Base-by-base conservation (phyloP, 2,797 vertebrate genomes). In the Astyanax mexicanus region DNA sequence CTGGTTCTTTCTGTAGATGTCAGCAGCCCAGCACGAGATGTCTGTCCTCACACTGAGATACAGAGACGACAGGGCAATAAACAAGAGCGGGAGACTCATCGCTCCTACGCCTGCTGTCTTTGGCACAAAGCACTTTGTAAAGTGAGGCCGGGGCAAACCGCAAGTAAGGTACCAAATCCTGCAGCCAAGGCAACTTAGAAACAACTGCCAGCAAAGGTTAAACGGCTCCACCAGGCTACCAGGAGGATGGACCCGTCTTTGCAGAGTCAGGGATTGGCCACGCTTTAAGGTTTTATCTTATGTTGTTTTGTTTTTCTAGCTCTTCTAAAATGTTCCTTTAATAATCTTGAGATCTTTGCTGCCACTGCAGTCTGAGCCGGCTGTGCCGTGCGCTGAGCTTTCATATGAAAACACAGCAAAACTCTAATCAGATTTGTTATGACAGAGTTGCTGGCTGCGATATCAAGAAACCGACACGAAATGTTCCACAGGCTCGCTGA, bases 21-120 rank as follows among this genome's bases (percentile, higher is more conserved):
- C 75, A 84, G 82, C 74, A 72, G 74, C 76, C 44, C 68, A 69
- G 78, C 71, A 77, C 80, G 49, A 81, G 69, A 40, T 25, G 73
- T 78, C 78, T 75, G 47, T 84, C 78, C 67, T 78, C 71, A 64
- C 74, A 72, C 68, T 54, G 21, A 74, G 80, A 83, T 81, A 81
- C 45, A 32, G 78, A 85, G 80, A 83, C 45, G 32, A 69, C 23
- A 60, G 74, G 64, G 78, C 78, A 82, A 85, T 83, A 85, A 85
- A 85, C 80, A 80, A 73, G 62, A 77, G 49, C 44, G 38, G 38
- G 71, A 75, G 80, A 74, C 51, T 44, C 65, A 78, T 77, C 66
- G 72, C 80, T 76, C 57, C 57, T 38, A 35, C 23, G 60, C 25
- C 78, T 82, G 80, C 71, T 78, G 78, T 80, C 81, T 77, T 80